These are phyloP conservation scores for Tor tambroides DNA, from an alignment of 2,113 vertebrate species.

Conservation along the genomic window DNA sequence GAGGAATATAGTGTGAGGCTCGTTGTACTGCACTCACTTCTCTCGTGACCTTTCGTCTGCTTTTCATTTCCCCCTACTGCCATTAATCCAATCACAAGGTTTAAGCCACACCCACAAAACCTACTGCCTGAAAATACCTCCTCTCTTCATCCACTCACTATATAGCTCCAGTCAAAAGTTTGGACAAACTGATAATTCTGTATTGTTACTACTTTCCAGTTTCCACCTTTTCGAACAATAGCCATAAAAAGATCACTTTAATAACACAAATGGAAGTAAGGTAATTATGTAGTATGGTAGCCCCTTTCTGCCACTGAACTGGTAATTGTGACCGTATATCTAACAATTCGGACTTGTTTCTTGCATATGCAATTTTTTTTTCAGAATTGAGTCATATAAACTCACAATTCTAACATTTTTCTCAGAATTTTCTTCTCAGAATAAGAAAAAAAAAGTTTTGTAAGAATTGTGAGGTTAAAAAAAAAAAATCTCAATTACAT, in stretches of 20 bases:
- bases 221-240: background rate
- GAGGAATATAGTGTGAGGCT: background rate
- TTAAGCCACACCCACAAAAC: background rate
- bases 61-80: slow-evolving; percentile 20
- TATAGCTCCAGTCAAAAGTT: background rate
- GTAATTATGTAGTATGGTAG: background rate
- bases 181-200: background rate
- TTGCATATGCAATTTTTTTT: no score
- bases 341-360: no score
- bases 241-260: background rate
- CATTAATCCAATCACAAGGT: slow-evolving; percentile 46
- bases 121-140: background rate
- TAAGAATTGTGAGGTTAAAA: no score
- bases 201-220: background rate
- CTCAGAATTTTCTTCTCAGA: no score
- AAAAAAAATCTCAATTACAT: no score
- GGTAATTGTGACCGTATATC: background rate
- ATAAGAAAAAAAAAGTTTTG: no score
- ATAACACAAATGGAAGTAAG: background rate
- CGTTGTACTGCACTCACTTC: background rate
- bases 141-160: background rate
- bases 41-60: slow-evolving; percentile 51
- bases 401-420: no score
- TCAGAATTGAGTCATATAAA: no score
- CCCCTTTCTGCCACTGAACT: background rate